Conservation (phyloP, 2,797 vertebrate species). For the Okamejei kenojei region DNA sequence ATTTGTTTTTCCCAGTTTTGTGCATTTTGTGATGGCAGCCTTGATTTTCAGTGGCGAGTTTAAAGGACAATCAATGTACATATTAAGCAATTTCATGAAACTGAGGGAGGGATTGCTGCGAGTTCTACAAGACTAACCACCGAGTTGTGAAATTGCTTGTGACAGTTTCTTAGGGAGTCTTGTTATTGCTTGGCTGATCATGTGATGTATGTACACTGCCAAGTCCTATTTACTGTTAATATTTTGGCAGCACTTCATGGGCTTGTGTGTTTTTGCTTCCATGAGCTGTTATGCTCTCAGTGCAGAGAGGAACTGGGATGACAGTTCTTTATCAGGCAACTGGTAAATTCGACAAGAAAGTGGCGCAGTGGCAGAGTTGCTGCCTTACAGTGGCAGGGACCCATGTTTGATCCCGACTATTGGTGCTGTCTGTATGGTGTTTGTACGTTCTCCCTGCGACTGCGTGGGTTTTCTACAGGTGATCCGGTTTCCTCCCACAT, state of each 20-base stretch:
- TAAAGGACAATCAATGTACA: not conserved
- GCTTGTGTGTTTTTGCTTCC: not conserved
- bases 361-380: too few species aligned
- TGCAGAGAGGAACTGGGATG: not conserved
- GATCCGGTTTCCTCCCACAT: too few species aligned
- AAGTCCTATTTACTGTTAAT: not conserved
- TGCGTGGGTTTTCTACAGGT: too few species aligned
- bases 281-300: not conserved
- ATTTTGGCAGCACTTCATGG: not conserved
- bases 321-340: too few species aligned
- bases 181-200: not conserved
- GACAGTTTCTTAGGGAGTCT: not conserved
- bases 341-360: too few species aligned
- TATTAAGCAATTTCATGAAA: not conserved
- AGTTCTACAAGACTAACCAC: not conserved
- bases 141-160: not conserved
- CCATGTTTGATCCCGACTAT: too few species aligned
- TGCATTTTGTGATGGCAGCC: not conserved
- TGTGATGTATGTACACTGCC: too few species aligned
- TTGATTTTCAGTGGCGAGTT: not conserved
- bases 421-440: too few species aligned
- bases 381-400: too few species aligned
- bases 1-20: not conserved
- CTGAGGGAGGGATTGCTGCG: not conserved
- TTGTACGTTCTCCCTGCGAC: too few species aligned